Base-by-base conservation (phyloP, 2,888 invertebrate genomes). In the Thyatira batis region DNA sequence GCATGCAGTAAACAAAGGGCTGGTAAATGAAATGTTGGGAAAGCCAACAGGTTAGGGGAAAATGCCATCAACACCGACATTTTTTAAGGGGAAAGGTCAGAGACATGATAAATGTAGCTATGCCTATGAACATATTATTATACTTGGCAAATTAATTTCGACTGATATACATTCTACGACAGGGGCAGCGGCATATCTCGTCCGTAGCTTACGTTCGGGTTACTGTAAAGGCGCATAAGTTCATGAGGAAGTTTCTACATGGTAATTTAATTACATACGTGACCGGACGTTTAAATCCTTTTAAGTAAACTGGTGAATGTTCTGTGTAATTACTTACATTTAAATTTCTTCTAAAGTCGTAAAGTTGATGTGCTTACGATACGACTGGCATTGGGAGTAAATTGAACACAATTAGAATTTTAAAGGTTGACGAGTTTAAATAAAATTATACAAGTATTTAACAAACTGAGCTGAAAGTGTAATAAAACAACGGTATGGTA, bases 181-280 rank as follows among this genome's bases (percentile, higher is more conserved):
- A 39, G 5, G 2, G 6, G 39, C 8, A 39, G 8, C 13, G 13
- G 1, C 17, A 65, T 65, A 65, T 52, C 50, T 30, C 20, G 17
- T 28, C 28, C 25, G 33, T 20, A 23, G 13, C 8, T 27, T 9
- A 8, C n/a, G 53, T 56, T 53, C 57, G 51, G 51, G 53, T 45
- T 25, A 45, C 49, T 33, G 51, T 59, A 33, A 57, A 50, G 51
- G 39, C 45, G 60, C 56, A 58, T 59, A 62, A 48, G 48, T 55
- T 61, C 66, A 55, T 17, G 13, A 60, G 63, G 68, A 66, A 70
- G 67, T 71, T 65, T 65, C 70, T 63, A 67, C 62, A 62, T 58
- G 66, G 65, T 78, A 79, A 77, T 78, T 72, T 61, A 75, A 76
- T 77, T 77, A 75, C 61, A 70, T 73, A 76, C 80, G 80, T 78